phyloP scores from a whole-genome alignment of 1,140 invertebrate species.

The Phymorhynchus buccinoides region DNA sequence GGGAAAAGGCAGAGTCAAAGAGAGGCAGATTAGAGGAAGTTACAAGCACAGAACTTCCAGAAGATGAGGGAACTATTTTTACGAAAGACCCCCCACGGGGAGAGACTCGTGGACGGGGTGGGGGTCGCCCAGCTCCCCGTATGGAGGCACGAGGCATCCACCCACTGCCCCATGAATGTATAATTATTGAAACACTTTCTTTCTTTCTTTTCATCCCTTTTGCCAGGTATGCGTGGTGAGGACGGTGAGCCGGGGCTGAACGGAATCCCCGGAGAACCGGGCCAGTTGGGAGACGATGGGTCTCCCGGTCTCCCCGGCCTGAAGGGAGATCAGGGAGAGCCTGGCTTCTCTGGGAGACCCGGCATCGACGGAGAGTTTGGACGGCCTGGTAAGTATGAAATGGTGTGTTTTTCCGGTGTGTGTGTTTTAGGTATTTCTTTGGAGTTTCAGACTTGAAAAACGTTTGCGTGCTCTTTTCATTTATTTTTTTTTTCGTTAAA shows the following conservation, averaged over 20 bases:
- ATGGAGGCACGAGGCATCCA: too few relatives aligned
- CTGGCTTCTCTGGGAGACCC: constrained; percentile 40
- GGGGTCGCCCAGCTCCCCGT: too few relatives aligned
- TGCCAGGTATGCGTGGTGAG: constrained; percentile 38
- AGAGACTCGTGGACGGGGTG: too few relatives aligned
- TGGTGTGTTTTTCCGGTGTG: neutral
- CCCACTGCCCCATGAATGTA: too few relatives aligned
- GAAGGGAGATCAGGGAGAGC: constrained; percentile 43
- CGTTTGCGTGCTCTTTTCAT: neutral
- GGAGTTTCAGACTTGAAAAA: too few relatives aligned
- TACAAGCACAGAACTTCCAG: too few relatives aligned
- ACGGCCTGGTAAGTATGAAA: constrained; percentile 1
- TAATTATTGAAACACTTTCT: too few relatives aligned
- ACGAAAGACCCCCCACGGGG: too few relatives aligned
- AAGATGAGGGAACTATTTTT: too few relatives aligned
- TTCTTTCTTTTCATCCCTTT: too few relatives aligned
- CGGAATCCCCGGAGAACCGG: constrained; percentile 50
- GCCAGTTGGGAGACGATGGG: constrained; percentile 51
- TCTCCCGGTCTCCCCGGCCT: constrained; percentile 51
- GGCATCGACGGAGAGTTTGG: constrained; percentile 39
- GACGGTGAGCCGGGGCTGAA: constrained; percentile 54
- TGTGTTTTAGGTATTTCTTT: neutral
- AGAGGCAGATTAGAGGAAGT: too few relatives aligned
- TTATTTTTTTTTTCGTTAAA: neutral
- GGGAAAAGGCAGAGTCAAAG: too few relatives aligned